Evolutionary conservation across 1,140 invertebrate species (phyloP).

Genomic region (Scylla paramamosain): DNA sequence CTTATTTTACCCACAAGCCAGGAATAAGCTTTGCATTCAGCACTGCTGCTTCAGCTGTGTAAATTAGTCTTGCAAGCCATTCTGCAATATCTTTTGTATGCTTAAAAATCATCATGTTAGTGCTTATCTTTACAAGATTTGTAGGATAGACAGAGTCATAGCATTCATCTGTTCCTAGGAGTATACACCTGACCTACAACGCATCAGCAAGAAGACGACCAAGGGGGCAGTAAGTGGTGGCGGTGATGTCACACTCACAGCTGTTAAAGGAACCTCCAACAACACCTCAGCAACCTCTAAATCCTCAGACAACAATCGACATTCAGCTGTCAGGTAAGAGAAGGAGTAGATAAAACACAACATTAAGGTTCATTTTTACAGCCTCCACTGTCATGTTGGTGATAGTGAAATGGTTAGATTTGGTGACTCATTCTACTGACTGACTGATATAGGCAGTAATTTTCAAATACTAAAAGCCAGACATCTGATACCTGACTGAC

Average conservation of each 20-base stretch:
- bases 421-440: not conserved
- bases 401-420: not conserved
- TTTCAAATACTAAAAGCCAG: too few species aligned
- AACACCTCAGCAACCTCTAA: conserved; percentile 76
- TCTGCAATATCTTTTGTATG: not conserved
- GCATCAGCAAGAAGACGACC: conserved; percentile 79
- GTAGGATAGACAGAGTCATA: not conserved
- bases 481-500: too few species aligned
- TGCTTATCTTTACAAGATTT: not conserved
- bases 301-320: conserved; percentile 75
- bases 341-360: not conserved
- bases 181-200: conserved; percentile 79
- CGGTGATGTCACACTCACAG: conserved; percentile 71
- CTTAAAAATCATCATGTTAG: not conserved
- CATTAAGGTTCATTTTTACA: not conserved
- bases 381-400: not conserved
- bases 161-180: conserved; percentile 76
- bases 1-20: not conserved
- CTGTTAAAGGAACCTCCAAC: conserved; percentile 75
- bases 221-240: conserved; percentile 76
- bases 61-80: not conserved
- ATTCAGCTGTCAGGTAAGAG: conserved; percentile 76
- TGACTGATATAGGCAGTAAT: not conserved
- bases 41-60: not conserved
- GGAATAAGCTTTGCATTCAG: not conserved